Conservation (phyloP, 2,888 invertebrate genomes). For the Eupithecia subfuscata region DNA sequence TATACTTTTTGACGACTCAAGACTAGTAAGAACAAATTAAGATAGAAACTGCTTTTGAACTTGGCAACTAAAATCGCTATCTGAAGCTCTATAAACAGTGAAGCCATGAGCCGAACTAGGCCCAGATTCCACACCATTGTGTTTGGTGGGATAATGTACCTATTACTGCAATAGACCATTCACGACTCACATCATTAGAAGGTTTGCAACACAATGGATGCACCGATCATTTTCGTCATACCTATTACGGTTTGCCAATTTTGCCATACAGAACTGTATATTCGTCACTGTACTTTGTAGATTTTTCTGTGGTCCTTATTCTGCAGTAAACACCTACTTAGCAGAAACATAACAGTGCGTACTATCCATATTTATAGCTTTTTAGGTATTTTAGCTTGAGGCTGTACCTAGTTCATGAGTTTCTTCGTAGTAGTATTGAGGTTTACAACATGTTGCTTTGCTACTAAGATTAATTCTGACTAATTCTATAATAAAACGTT, state of each 20-base stretch:
- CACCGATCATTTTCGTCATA: conserved; percentile 1
- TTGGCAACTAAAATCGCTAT: neutral
- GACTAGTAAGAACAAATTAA: neutral
- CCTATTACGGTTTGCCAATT: neutral
- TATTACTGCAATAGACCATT: conserved; percentile 18
- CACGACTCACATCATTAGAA: conserved; percentile 32
- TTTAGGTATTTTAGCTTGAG: too few relatives aligned
- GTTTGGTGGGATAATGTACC: conserved; percentile 9
- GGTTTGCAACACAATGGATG: conserved; percentile 34
- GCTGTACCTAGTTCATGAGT: too few relatives aligned
- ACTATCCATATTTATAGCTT: too few relatives aligned
- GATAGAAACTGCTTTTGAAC: neutral
- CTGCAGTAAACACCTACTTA: neutral
- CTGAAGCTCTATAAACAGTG: neutral
- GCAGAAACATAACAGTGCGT: neutral
- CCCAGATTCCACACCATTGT: conserved; percentile 2
- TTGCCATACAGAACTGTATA: neutral
- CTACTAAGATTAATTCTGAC: too few relatives aligned
- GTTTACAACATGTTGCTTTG: too few relatives aligned
- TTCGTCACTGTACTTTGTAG: neutral
- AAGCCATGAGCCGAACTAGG: neutral
- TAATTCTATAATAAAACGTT: too few relatives aligned
- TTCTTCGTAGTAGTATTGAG: too few relatives aligned
- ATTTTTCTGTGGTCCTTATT: neutral
- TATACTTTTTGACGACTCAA: neutral